Conservation (phyloP, 2,888 invertebrate species). For the Iselma pallidipennis region DNA sequence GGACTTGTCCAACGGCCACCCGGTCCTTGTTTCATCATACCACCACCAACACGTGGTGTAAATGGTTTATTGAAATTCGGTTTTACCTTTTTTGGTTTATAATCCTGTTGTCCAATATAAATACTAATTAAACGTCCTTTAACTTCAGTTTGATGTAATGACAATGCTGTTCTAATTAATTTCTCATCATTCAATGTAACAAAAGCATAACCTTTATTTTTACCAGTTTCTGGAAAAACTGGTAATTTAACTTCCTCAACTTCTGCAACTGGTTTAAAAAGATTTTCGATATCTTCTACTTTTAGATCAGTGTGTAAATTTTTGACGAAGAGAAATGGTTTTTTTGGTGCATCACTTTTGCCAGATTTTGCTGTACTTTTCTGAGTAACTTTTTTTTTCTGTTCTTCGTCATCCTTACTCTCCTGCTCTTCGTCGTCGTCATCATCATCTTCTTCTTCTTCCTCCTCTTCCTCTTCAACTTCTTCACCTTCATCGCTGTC, state of each 20-base stretch:
- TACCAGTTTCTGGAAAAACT: background rate
- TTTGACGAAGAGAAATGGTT: background rate
- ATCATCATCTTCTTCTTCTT: background rate
- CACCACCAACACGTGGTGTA: background rate
- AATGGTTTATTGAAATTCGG: background rate
- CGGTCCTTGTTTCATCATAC: background rate
- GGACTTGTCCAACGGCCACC: background rate
- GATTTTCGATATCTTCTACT: background rate
- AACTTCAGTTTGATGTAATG: background rate
- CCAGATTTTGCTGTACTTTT: too few relatives aligned
- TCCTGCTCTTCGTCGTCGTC: background rate
- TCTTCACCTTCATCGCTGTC: background rate
- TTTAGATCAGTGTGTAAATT: background rate
- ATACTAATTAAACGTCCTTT: background rate
- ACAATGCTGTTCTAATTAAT: background rate
- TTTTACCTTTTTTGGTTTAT: background rate
- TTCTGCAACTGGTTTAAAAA: background rate
- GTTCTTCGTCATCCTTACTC: background rate
- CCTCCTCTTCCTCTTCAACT: background rate
- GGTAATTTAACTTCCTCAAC: background rate
- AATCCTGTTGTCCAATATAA: background rate
- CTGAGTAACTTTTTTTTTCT: background rate
- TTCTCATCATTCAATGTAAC: background rate
- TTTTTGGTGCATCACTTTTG: background rate
- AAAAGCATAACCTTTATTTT: background rate